Evolutionary conservation across 1,140 invertebrate species (phyloP).

Genomic region (Drosophila navojoa): DNA sequence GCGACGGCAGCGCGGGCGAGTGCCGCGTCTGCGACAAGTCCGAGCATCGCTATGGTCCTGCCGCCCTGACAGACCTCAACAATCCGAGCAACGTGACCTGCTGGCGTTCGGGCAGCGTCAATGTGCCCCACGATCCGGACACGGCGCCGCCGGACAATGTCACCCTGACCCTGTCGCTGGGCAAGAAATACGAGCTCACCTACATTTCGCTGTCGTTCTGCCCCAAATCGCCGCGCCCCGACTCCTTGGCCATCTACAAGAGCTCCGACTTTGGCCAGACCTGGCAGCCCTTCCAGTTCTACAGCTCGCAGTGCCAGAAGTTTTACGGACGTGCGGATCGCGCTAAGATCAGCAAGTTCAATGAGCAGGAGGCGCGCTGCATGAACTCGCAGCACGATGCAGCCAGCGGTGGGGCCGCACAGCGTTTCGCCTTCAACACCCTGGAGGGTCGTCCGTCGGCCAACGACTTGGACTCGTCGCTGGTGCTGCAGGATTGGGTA

Average conservation of each 20-base stretch:
- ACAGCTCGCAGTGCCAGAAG: conserved; percentile 94
- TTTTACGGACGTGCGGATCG: conserved; percentile 93
- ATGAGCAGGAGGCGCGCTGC: conserved; percentile 97
- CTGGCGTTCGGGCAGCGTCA: conserved; percentile 96
- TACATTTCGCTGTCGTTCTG: conserved; percentile 99
- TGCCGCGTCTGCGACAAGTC: conserved; percentile 96
- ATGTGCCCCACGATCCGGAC: conserved; percentile 88
- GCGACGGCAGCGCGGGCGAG: conserved; percentile 84
- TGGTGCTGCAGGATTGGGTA: conserved; percentile 99
- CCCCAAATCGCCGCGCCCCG: conserved; percentile 93
- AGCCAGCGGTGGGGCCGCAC: conserved; percentile 85
- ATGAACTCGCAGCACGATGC: conserved; percentile 91
- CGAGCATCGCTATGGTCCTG: conserved; percentile 85
- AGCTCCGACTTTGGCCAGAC: conserved; percentile 96
- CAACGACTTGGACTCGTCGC: conserved; percentile 96
- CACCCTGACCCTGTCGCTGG: conserved; percentile 94
- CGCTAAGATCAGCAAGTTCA: conserved; percentile 95
- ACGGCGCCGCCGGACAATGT: conserved; percentile 94
- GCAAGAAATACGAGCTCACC: conserved; percentile 99
- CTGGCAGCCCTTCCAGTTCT: conserved; percentile 98
- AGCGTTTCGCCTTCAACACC: conserved; percentile 97
- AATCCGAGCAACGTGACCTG: conserved; percentile 98
- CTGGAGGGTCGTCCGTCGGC: conserved; percentile 97
- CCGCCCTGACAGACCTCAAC: conserved; percentile 97
- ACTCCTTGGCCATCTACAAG: conserved; percentile 98